Evolutionary conservation across 2,888 invertebrate species (phyloP), one percentile per base, ranked within the genome.

Genomic region (Phyto melanocephala): DNA sequence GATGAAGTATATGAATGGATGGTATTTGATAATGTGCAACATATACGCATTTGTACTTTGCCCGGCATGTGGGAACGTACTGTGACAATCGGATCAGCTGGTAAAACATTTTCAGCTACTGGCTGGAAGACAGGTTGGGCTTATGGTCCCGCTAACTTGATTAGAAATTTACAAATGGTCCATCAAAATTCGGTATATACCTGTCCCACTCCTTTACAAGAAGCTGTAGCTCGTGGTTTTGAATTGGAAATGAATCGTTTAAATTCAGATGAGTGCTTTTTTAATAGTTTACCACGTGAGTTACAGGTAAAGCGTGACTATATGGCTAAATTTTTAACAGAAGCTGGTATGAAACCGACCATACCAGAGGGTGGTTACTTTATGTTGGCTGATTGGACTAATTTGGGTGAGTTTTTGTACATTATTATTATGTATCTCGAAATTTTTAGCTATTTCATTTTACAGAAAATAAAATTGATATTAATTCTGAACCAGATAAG

Each of bases 1-100:
- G 99, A 99, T 91, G 99, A 99, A 91, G 99, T 99, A 0, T 99
- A 99, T 87, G 99, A 99, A 91, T 99, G 98, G 98, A 93, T 99
- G 90, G 96, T 97, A 11, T 98, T 95, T 87, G 94, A 95, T 87
- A 95, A 95, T 0, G 92, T 94, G 33, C 92, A 96, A 87, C 97
- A 99, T 91, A 94, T 98, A 80, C 94, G 98, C 89, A 99, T 99
- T 80, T 98, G 98, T 96, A 95, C 97, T 0, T 90, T 99, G 7
- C 99, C 99, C 0, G 98, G 92, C 15, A 99, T 99, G 99, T 99
- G 98, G 96, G 98, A 99, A 84, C 93, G 99, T 24, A 99, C 99
- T 0, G 94, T 99, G 40, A 99, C 99, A 0, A 94, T 99, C 84
- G 98, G 99, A 0, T 99, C 98, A 22, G 99, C 98, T 0, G 99